Evolutionary conservation across 2,113 vertebrate genomes (phyloP).

Genomic region (Syngnathus scovelli): DNA sequence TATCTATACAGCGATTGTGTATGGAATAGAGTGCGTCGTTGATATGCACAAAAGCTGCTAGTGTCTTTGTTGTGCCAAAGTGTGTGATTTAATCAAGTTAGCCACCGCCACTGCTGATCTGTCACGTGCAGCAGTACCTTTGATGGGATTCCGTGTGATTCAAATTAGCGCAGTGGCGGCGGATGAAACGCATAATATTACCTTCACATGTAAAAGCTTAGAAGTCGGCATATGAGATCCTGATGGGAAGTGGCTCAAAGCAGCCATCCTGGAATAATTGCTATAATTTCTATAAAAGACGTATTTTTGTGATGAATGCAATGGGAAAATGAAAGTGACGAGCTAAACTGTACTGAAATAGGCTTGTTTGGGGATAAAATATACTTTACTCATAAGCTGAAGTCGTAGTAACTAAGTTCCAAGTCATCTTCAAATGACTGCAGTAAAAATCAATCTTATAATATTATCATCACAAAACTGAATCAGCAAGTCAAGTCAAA

Average conservation of each 20-base stretch:
- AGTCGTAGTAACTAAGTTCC: neutral
- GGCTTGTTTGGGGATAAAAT: neutral
- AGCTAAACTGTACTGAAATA: constrained; percentile 18
- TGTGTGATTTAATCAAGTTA: constrained; percentile 27
- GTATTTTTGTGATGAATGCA: constrained; percentile 44
- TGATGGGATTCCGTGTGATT: constrained; percentile 18
- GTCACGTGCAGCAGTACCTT: constrained; percentile 12
- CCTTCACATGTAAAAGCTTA: constrained; percentile 5
- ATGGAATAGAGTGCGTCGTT: neutral
- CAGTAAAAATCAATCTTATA: too few species aligned
- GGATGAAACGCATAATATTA: constrained; percentile 20
- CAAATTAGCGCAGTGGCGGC: constrained; percentile 20
- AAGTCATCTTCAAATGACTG: too few species aligned
- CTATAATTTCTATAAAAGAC: constrained; percentile 34
- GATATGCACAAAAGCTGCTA: constrained; percentile 4
- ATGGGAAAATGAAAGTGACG: constrained; percentile 36
- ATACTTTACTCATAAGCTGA: neutral
- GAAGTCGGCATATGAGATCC: constrained; percentile 2
- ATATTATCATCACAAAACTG: too few species aligned
- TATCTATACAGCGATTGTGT: neutral
- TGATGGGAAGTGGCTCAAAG: constrained; percentile 32
- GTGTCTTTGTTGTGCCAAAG: neutral
- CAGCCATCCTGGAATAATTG: constrained; percentile 23
- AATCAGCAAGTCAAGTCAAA: too few species aligned
- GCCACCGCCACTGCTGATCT: neutral